Percentiles rank a stretch among this genome's conserved stretches.
phyloP scores from a whole-genome alignment of 2,797 vertebrate genomes.

The Falco peregrinus region DNA sequence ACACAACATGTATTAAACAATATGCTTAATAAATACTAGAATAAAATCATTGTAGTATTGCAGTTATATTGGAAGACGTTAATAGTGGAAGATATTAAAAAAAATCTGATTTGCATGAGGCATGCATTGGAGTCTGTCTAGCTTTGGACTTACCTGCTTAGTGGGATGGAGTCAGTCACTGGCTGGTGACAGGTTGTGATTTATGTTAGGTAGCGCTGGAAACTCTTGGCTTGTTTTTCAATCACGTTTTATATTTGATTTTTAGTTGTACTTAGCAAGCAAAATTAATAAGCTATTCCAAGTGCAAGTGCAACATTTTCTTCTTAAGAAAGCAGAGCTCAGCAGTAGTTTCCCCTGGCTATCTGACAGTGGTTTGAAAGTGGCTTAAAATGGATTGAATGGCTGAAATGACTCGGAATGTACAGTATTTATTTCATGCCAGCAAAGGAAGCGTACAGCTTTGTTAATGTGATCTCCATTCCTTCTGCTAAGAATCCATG shows the following conservation, averaged over 20 bases:
- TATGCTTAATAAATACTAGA: neutral
- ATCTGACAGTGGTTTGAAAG: neutral
- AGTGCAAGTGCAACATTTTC: neutral
- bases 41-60: neutral
- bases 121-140: neutral
- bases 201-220: neutral
- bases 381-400: neutral
- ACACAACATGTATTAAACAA: neutral
- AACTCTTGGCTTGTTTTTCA: neutral
- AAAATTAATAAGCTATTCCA: neutral
- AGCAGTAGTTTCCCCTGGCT: neutral
- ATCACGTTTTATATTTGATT: neutral
- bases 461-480: constrained; percentile 26
- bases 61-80: neutral
- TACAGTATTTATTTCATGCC: constrained; percentile 15
- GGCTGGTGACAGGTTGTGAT: neutral
- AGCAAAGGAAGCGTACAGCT: neutral
- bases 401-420: neutral
- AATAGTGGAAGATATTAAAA: neutral
- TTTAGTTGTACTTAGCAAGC: neutral
- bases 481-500: neutral
- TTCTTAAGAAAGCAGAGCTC: neutral
- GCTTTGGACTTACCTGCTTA: neutral
- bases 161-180: neutral
- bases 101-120: neutral